phyloP scores from a whole-genome alignment of 2,888 invertebrate genomes.

The Pseudeuparius sepicola region DNA sequence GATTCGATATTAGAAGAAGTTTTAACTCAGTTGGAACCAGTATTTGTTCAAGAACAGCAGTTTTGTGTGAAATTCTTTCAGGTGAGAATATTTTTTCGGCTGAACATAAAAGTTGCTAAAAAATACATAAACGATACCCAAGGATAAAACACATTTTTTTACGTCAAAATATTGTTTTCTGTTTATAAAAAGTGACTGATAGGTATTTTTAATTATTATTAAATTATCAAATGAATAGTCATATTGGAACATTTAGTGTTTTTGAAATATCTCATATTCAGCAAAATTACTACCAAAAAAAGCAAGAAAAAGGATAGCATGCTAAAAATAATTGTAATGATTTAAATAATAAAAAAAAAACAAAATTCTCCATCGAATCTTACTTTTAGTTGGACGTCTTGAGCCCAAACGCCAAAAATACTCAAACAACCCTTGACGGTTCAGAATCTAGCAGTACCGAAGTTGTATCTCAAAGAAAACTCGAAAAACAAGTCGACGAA shows the following conservation, averaged over 20 bases:
- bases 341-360: background rate
- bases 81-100: no score
- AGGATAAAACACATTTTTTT: no score
- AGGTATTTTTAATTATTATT: no score
- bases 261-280: no score
- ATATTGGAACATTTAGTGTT: no score
- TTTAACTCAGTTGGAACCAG: slow-evolving; percentile 78
- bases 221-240: no score
- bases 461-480: slow-evolving; percentile 42
- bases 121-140: no score
- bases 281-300: no score
- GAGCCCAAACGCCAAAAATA: slow-evolving; percentile 46
- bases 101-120: no score
- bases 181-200: no score
- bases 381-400: slow-evolving; percentile 47
- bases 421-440: slow-evolving; percentile 48
- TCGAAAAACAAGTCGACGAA: slow-evolving; percentile 62
- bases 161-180: no score
- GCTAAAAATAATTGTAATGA: slow-evolving; percentile 53
- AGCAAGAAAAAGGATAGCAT: background rate
- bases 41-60: slow-evolving; percentile 89
- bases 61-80: slow-evolving; percentile 91
- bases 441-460: slow-evolving; percentile 29
- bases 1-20: slow-evolving; percentile 74
- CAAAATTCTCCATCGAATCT: background rate